Evolutionary conservation across 2,888 invertebrate genomes (phyloP).

Genomic region (Phyto melanocephala): DNA sequence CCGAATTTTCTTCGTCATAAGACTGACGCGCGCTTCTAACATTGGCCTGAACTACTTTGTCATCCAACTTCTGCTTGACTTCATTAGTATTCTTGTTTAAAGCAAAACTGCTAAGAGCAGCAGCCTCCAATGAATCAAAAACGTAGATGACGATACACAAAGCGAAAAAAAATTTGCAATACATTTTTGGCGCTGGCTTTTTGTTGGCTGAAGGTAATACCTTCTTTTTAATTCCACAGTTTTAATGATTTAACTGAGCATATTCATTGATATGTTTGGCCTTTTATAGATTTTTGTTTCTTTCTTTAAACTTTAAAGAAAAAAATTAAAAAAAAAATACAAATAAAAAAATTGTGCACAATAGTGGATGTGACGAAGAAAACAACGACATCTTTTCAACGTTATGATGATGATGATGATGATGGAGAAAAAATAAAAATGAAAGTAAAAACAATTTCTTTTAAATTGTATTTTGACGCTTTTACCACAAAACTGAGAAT

Average conservation of each 20-base stretch:
- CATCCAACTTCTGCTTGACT: slow-evolving; percentile 31
- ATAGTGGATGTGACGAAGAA: neutral
- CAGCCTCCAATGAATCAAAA: slow-evolving; percentile 64
- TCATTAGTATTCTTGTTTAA: neutral
- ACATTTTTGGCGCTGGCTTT: slow-evolving; percentile 17
- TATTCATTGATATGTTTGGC: slow-evolving; percentile 52
- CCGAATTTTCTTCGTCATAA: slow-evolving; percentile 58
- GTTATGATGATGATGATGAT: slow-evolving; percentile 36
- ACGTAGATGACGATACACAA: slow-evolving; percentile 60
- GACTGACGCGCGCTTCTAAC: slow-evolving; percentile 55
- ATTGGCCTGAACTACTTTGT: slow-evolving; percentile 12
- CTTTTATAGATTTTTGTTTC: slow-evolving; percentile 59
- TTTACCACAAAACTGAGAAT: slow-evolving; percentile 52
- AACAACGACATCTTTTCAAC: slow-evolving; percentile 22
- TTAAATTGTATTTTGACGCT: slow-evolving; percentile 43
- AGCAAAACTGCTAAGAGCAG: slow-evolving; percentile 43
- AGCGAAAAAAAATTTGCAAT: slow-evolving; percentile 35
- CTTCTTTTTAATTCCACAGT: slow-evolving; percentile 57
- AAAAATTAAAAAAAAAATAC: neutral
- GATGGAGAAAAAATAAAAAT: slow-evolving; percentile 68
- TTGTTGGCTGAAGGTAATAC: neutral
- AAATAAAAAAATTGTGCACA: slow-evolving; percentile 25
- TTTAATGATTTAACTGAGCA: slow-evolving; percentile 61
- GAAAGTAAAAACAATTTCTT: slow-evolving; percentile 68
- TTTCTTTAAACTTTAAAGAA: slow-evolving; percentile 7